Evolutionary conservation across 2,888 invertebrate genomes (phyloP).

Genomic region (Cancer borealis): DNA sequence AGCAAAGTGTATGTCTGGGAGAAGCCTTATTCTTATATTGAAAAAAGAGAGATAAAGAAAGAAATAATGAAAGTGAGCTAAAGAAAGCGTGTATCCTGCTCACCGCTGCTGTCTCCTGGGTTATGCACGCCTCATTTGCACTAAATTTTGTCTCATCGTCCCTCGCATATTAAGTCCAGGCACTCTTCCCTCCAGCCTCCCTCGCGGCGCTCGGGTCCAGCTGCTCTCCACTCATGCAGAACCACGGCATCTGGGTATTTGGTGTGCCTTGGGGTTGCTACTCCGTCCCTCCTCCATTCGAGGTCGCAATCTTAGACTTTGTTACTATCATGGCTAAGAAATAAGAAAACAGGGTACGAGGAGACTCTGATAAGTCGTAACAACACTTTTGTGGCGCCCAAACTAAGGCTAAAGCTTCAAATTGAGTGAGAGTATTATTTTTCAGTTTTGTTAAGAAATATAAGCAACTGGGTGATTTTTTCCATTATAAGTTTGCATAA

Average conservation of each 20-base stretch:
- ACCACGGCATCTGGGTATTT: not conserved
- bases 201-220: conserved; percentile 10
- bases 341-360: not conserved
- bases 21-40: too few species aligned
- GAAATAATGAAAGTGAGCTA: not conserved
- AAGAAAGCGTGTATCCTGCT: too few species aligned
- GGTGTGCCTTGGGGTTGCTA: not conserved
- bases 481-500: too few species aligned
- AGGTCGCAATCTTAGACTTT: not conserved
- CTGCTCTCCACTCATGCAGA: not conserved
- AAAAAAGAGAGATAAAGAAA: not conserved
- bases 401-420: too few species aligned
- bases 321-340: not conserved
- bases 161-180: not conserved
- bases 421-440: too few species aligned
- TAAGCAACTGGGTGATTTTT: too few species aligned
- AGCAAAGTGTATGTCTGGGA: too few species aligned
- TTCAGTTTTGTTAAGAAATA: too few species aligned
- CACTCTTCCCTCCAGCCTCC: not conserved
- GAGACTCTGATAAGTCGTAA: too few species aligned
- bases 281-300: not conserved
- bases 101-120: not conserved
- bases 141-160: not conserved
- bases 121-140: not conserved
- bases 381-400: too few species aligned